phyloP scores from a whole-genome alignment of 2,113 vertebrate species.

The Dipodomys merriami region DNA sequence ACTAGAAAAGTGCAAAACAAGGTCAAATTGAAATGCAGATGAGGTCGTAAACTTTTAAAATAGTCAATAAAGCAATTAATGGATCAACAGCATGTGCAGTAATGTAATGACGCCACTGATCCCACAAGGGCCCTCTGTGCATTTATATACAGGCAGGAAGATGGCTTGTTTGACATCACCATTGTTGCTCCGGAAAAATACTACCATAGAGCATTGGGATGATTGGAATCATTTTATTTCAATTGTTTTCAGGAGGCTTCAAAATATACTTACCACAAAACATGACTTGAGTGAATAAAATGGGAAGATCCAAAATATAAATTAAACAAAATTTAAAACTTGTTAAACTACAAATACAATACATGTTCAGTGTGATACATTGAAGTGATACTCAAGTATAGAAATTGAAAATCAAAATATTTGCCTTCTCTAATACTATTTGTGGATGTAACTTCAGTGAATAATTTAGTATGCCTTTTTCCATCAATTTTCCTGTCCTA shows the following conservation, averaged over 20 bases:
- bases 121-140: conserved; percentile 65
- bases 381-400: background rate
- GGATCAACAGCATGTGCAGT: conserved; percentile 72
- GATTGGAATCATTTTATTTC: conserved; percentile 6
- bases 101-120: conserved; percentile 67
- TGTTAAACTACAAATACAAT: background rate
- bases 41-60: conserved; percentile 81
- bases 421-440: background rate
- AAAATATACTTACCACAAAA: background rate
- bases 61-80: conserved; percentile 84
- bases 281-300: background rate
- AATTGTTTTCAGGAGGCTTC: background rate
- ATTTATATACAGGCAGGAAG: conserved; percentile 62
- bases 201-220: background rate
- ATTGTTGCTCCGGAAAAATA: background rate
- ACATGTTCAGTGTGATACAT: background rate
- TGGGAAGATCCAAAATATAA: background rate
- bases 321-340: background rate
- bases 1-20: conserved; percentile 80
- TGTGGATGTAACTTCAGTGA: background rate
- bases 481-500: background rate
- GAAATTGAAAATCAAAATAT: conserved; percentile 22
- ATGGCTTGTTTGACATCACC: conserved; percentile 27
- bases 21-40: conserved; percentile 74
- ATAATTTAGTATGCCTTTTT: conserved; percentile 6